Conservation (phyloP, 64 coral and sea anemone species). For the Montipora efflorescens region DNA sequence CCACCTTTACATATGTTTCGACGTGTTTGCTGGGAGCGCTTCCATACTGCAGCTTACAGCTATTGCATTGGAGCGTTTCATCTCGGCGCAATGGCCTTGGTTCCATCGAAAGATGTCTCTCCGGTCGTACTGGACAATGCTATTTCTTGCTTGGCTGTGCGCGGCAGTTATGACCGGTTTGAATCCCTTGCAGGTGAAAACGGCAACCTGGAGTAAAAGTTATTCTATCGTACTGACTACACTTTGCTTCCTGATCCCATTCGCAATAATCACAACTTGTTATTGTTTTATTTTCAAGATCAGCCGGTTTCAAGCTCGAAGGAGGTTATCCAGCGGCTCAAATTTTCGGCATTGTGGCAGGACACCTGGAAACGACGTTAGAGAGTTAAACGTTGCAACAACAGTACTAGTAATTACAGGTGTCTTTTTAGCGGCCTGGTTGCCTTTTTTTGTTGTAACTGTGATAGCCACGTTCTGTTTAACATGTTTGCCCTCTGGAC, state of each 20-base stretch:
- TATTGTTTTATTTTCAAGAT: conserved; percentile 79
- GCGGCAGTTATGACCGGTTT: conserved; percentile 55
- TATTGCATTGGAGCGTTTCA: conserved; percentile 76
- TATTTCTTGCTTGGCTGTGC: conserved; percentile 63
- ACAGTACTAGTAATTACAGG: conserved; percentile 69
- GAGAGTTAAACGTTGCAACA: conserved; percentile 59
- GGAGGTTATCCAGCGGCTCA: not conserved
- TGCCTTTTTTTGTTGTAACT: conserved; percentile 73
- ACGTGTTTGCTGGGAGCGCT: conserved; percentile 72
- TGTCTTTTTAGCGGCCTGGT: conserved; percentile 74
- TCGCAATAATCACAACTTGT: conserved; percentile 66
- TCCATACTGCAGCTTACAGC: conserved; percentile 79
- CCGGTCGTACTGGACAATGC: conserved; percentile 56
- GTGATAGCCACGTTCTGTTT: conserved; percentile 66
- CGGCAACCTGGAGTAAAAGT: conserved; percentile 35
- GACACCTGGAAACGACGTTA: conserved; percentile 38
- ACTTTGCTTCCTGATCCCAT: conserved; percentile 63
- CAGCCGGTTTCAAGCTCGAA: conserved; percentile 37
- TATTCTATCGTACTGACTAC: conserved; percentile 51
- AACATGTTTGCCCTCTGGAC: conserved; percentile 24
- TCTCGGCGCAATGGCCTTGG: conserved; percentile 63
- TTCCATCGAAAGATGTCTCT: conserved; percentile 70
- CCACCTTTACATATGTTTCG: conserved; percentile 52
- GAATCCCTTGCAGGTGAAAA: conserved; percentile 49
- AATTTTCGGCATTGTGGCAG: not conserved